phyloP scores from a whole-genome alignment of 2,113 vertebrate species.

The Sander vitreus region DNA sequence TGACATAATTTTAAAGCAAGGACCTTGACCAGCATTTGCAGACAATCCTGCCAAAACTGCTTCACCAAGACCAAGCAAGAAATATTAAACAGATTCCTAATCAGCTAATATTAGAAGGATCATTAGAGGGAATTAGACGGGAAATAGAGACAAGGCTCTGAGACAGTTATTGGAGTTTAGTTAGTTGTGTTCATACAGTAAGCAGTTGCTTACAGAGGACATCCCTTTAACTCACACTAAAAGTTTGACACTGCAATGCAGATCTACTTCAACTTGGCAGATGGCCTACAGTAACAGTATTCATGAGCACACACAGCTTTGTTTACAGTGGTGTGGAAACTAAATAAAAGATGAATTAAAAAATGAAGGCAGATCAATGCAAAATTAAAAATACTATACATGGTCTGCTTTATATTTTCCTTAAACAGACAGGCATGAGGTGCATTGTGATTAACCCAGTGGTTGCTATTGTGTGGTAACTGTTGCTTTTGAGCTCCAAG shows the following conservation, averaged over 20 bases:
- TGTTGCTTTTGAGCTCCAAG: background rate
- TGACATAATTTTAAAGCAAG: background rate
- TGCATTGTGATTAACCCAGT: background rate
- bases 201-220: background rate
- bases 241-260: conserved; percentile 31
- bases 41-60: background rate
- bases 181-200: background rate
- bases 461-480: background rate
- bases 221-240: background rate
- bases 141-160: background rate
- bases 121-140: background rate
- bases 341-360: background rate
- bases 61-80: background rate
- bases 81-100: background rate
- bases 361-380: background rate
- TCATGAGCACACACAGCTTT: conserved; percentile 16
- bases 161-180: background rate
- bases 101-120: background rate
- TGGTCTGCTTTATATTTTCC: background rate
- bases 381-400: background rate
- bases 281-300: conserved; percentile 4
- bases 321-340: conserved; percentile 1
- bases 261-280: background rate
- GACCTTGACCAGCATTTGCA: background rate
- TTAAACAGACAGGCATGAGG: background rate